Evolutionary conservation across 2,797 vertebrate species (phyloP).

Genomic region (Peromyscus attwateri): DNA sequence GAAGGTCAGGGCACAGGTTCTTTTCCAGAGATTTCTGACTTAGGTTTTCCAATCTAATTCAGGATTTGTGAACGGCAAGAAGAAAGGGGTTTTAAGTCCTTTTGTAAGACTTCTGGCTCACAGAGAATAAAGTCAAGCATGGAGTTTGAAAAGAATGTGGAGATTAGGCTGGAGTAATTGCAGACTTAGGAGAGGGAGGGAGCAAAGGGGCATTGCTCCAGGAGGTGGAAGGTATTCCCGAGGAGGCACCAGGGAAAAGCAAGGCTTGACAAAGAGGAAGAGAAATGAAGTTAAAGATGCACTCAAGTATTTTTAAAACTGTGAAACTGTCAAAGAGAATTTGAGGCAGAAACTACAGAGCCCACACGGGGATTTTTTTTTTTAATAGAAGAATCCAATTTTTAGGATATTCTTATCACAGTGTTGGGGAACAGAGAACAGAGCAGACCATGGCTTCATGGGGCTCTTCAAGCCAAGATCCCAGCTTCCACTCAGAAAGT

Average conservation of each 20-base stretch:
- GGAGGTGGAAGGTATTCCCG: background rate
- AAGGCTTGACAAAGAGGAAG: slow-evolving; percentile 30
- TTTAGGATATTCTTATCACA: slow-evolving; percentile 75
- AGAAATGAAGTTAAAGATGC: slow-evolving; percentile 52
- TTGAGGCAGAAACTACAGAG: slow-evolving; percentile 69
- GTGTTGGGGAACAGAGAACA: slow-evolving; percentile 51
- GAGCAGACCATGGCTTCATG: slow-evolving; percentile 56
- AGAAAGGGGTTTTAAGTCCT: background rate
- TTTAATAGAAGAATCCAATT: slow-evolving; percentile 79
- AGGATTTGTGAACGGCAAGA: background rate
- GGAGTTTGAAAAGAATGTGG: background rate
- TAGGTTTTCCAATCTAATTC: background rate
- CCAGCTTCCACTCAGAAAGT: background rate
- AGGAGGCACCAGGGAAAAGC: background rate
- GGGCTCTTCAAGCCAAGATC: background rate
- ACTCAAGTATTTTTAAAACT: slow-evolving; percentile 78
- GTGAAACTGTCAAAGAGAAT: slow-evolving; percentile 69
- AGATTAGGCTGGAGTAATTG: background rate
- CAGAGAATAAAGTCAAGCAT: background rate
- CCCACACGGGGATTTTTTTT: slow-evolving; percentile 75
- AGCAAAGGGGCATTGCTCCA: background rate
- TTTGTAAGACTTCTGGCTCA: background rate
- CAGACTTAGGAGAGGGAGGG: background rate
- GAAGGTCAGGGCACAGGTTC: background rate
- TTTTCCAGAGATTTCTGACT: background rate